These are phyloP conservation scores for Camptogramma bilineatum DNA, from an alignment of 2,888 invertebrate genomes.

Conservation along the genomic window DNA sequence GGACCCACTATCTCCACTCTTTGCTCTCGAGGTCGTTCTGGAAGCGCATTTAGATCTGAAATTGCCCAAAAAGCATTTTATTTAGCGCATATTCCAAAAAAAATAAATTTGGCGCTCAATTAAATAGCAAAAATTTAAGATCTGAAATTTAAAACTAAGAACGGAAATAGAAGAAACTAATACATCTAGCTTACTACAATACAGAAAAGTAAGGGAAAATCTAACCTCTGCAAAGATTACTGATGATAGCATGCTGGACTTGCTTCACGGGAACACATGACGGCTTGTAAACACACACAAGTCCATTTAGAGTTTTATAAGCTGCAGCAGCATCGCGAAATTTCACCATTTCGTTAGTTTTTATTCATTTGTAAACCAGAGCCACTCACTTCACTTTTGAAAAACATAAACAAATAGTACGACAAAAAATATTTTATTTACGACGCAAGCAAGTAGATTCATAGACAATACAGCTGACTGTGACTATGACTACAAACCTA, in stretches of 20 bases:
- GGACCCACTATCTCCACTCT: conserved; percentile 88
- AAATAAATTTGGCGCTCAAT: not conserved
- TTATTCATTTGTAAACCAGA: not conserved
- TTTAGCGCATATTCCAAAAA: not conserved
- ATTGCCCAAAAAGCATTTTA: conserved; percentile 14
- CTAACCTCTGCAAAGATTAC: conserved; percentile 89
- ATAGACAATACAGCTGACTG: too few relatives aligned
- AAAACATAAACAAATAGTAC: not conserved
- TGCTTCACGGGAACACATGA: conserved; percentile 82
- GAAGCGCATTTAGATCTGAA: conserved; percentile 90
- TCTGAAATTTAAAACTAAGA: too few relatives aligned
- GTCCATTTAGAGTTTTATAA: conserved; percentile 89
- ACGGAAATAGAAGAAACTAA: too few relatives aligned
- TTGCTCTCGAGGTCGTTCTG: conserved; percentile 85
- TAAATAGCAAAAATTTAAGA: too few relatives aligned
- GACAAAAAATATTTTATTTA: too few relatives aligned
- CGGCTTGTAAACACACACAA: conserved; percentile 93
- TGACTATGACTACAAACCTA: too few relatives aligned
- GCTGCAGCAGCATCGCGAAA: conserved; percentile 83
- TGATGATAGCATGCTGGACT: conserved; percentile 85
- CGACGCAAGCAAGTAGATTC: too few relatives aligned
- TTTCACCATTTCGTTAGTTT: conserved; percentile 53
- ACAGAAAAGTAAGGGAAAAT: conserved; percentile 17
- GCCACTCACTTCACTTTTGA: too few relatives aligned
- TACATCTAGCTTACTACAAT: not conserved